A percentile compares a stretch with the other conserved stretches of the same genome.
Conservation (phyloP, 2,797 vertebrate species). For the Chelidonichthys spinosus region DNA sequence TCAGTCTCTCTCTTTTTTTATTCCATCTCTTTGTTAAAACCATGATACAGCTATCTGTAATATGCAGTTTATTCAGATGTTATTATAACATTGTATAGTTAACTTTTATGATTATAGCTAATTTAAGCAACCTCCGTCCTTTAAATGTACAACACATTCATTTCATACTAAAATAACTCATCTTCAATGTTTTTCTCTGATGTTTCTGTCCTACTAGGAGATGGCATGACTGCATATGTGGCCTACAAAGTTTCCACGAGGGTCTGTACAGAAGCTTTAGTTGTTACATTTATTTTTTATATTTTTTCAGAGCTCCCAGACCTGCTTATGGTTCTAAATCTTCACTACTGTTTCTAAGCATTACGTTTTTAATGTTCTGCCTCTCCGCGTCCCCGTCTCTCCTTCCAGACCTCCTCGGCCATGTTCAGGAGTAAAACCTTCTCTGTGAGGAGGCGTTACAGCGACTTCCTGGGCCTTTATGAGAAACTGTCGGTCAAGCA, state of each 20-base stretch:
- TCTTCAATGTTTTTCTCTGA: conserved; percentile 4
- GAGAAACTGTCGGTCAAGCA: conserved; percentile 95
- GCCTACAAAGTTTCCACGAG: conserved; percentile 97
- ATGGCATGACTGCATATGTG: conserved; percentile 97
- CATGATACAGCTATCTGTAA: neutral
- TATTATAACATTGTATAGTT: too few relatives aligned
- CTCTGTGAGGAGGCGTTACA: conserved; percentile 94
- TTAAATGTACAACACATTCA: neutral
- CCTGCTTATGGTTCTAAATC: neutral
- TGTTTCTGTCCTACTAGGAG: conserved; percentile 83
- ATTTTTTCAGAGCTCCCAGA: neutral
- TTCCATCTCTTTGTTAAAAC: neutral
- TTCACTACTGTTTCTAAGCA: neutral
- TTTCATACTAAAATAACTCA: neutral
- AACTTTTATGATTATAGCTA: neutral
- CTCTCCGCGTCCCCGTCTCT: neutral
- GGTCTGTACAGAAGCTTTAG: conserved; percentile 81
- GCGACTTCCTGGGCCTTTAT: conserved; percentile 96
- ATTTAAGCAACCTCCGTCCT: neutral
- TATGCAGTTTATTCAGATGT: neutral
- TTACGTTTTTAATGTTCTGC: neutral
- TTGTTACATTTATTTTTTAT: neutral
- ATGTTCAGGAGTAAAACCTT: conserved; percentile 94
- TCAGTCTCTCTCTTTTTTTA: conserved; percentile 74
- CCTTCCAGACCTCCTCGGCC: conserved; percentile 88